Conservation (phyloP, 2,113 vertebrate species). For the Podilymbus podiceps region DNA sequence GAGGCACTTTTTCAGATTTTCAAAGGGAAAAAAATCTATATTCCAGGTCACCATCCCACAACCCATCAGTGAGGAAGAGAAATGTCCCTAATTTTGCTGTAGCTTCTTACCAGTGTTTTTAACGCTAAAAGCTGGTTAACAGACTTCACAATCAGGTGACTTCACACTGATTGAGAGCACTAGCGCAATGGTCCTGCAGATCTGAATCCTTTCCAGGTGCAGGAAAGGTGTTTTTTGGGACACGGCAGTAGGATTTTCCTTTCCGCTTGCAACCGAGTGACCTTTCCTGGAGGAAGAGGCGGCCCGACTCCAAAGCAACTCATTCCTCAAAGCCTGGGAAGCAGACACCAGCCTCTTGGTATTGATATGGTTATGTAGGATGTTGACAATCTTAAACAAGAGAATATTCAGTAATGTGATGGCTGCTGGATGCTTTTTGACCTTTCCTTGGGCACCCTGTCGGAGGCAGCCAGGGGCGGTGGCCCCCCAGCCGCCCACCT, state of each 20-base stretch:
- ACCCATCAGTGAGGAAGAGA: background rate
- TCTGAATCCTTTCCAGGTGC: background rate
- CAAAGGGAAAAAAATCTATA: background rate
- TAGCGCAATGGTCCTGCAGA: background rate
- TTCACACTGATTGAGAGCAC: background rate
- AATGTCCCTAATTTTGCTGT: background rate
- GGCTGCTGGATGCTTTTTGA: fast-evolving
- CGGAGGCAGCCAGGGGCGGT: background rate
- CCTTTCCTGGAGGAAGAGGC: background rate
- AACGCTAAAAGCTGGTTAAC: background rate
- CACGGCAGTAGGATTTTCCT: background rate
- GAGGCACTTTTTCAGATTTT: background rate
- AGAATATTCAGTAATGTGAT: background rate
- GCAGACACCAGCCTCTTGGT: background rate
- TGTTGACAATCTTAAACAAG: background rate
- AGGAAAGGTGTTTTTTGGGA: background rate
- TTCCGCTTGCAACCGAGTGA: background rate
- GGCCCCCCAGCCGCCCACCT: background rate
- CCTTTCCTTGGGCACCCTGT: background rate
- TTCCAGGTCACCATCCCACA: background rate
- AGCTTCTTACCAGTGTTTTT: background rate
- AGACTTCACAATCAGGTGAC: background rate
- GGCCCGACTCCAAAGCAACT: background rate
- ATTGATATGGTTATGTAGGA: background rate
- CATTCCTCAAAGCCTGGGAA: fast-evolving